These are phyloP conservation scores for Enteromius fasciolatus DNA, from an alignment of 2,797 vertebrate genomes.

Conservation along the genomic window DNA sequence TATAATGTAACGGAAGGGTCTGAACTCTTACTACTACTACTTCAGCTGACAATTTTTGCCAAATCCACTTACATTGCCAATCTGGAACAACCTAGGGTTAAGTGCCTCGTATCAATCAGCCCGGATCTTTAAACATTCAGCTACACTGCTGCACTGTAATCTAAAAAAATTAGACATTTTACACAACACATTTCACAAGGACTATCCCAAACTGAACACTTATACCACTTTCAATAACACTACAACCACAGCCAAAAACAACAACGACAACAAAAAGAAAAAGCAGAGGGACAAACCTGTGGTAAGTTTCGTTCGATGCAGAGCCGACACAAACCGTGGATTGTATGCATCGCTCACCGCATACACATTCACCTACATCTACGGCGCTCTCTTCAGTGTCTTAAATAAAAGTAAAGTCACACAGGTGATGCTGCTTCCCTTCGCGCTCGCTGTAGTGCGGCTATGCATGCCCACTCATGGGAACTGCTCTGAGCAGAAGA, in stretches of 20 bases:
- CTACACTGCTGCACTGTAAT: neutral
- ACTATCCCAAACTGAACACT: neutral
- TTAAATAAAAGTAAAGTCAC: slow-evolving; percentile 40
- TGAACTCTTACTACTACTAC: neutral
- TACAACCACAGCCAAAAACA: neutral
- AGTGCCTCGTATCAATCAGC: neutral
- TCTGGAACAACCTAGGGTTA: neutral
- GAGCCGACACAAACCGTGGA: slow-evolving; percentile 86
- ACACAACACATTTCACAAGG: neutral
- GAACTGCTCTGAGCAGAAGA: slow-evolving; percentile 85
- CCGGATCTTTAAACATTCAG: neutral
- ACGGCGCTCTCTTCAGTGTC: slow-evolving; percentile 3
- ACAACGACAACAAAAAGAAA: neutral
- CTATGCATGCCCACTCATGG: slow-evolving; percentile 84
- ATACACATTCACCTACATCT: slow-evolving; percentile 47
- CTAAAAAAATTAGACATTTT: neutral
- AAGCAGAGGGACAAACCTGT: slow-evolving; percentile 75
- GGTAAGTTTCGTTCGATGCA: slow-evolving; percentile 86
- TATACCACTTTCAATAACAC: neutral
- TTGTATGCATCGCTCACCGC: slow-evolving; percentile 83
- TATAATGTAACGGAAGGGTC: neutral
- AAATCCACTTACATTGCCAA: neutral
- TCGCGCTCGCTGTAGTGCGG: slow-evolving; percentile 62
- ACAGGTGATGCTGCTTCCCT: slow-evolving; percentile 43
- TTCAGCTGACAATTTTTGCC: neutral